A percentile compares a stretch with the other conserved stretches of the same genome.
phyloP scores from a whole-genome alignment of 2,113 vertebrate genomes.

The Illadopsis cleaveri region DNA sequence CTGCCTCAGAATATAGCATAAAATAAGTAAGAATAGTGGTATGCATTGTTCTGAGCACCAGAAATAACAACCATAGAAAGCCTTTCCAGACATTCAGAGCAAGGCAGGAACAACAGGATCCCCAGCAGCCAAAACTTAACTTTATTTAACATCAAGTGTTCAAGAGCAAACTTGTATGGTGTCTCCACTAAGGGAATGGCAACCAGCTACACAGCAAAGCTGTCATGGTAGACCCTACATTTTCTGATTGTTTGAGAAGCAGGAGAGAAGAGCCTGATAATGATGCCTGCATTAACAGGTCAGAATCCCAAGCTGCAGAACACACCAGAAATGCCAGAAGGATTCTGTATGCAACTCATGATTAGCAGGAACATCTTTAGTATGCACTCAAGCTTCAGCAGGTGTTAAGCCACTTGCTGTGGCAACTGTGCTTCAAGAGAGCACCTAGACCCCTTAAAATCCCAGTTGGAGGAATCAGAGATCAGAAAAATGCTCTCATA shows the following conservation, averaged over 20 bases:
- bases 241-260: background rate
- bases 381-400: background rate
- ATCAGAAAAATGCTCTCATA: background rate
- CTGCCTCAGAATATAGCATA: background rate
- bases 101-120: background rate
- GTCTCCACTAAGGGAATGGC: background rate
- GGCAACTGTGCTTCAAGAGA: background rate
- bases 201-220: background rate
- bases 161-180: background rate
- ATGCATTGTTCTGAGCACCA: background rate
- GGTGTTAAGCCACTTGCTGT: background rate
- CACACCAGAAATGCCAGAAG: background rate
- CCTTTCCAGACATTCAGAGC: background rate
- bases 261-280: background rate
- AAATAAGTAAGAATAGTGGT: background rate
- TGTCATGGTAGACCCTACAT: background rate
- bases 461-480: background rate
- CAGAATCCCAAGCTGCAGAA: background rate
- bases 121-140: background rate
- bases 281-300: background rate
- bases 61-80: background rate
- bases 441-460: background rate
- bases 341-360: background rate
- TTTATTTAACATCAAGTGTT: background rate
- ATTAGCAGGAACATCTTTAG: background rate